phyloP scores from a whole-genome alignment of 1,140 invertebrate species.

The Oedothorax gibbosus region DNA sequence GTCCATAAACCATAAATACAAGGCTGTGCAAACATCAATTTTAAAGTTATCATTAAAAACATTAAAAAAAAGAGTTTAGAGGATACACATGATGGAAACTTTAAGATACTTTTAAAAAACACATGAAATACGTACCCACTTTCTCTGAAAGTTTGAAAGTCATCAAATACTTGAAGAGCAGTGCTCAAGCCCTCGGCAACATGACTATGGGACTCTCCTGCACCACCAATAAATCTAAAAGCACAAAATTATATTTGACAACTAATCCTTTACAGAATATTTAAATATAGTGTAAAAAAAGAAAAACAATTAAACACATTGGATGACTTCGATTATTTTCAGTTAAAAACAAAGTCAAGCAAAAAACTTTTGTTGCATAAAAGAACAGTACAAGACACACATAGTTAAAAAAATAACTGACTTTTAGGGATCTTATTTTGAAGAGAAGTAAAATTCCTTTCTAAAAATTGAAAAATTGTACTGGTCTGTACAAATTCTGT shows the following conservation, averaged over 20 bases:
- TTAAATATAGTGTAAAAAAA: not conserved
- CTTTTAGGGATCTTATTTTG: too few species aligned
- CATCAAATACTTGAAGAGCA: constrained; percentile 87
- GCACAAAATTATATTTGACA: not conserved
- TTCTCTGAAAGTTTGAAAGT: constrained; percentile 80
- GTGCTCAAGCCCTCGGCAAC: constrained; percentile 91
- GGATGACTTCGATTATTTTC: not conserved
- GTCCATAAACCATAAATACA: too few species aligned
- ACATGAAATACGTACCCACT: constrained; percentile 65
- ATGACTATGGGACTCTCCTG: constrained; percentile 87
- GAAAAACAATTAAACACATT: not conserved
- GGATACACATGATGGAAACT: not conserved
- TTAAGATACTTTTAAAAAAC: not conserved
- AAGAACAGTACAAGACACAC: not conserved
- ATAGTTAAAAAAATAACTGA: not conserved
- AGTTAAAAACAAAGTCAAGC: not conserved
- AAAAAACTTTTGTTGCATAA: not conserved
- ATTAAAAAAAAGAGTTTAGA: not conserved
- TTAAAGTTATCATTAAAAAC: too few species aligned
- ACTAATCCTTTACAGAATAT: too few species aligned
- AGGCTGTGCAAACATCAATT: too few species aligned
- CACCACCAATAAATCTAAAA: constrained; percentile 85
- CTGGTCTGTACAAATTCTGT: too few species aligned
- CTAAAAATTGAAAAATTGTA: too few species aligned
- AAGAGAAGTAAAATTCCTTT: too few species aligned